A percentile compares a stretch with the other conserved stretches of the same genome.
These are phyloP conservation scores for Hormaphis cornu DNA, from an alignment of 1,140 invertebrate genomes.

Conservation along the genomic window DNA sequence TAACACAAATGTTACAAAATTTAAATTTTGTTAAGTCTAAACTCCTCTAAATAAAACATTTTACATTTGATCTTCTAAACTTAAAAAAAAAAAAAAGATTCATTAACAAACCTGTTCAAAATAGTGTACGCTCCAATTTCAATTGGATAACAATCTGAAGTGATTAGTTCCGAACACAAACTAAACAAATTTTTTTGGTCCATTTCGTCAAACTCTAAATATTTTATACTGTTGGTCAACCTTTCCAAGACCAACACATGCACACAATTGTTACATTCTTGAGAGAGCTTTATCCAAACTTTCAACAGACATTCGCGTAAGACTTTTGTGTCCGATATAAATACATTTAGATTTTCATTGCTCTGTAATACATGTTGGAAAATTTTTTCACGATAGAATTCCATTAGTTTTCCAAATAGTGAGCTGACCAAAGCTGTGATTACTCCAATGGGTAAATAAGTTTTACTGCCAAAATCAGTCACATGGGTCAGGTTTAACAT, in stretches of 20 bases:
- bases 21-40: too few species aligned
- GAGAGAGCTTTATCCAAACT: conserved; percentile 3
- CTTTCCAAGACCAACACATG: conserved; percentile 3
- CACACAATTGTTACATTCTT: background rate
- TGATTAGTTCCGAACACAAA: background rate
- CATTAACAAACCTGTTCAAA: background rate
- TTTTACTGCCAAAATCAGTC: background rate
- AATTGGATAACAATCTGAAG: conserved; percentile 3
- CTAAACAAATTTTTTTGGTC: conserved; percentile 7
- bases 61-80: too few species aligned
- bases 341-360: background rate
- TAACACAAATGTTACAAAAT: too few species aligned
- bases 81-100: background rate
- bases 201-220: conserved; percentile 13
- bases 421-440: background rate
- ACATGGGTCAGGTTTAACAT: background rate
- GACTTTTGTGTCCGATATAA: conserved; percentile 21
- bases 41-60: too few species aligned
- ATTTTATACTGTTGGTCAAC: background rate
- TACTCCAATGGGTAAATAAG: conserved; percentile 7
- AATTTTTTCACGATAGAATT: conserved; percentile 1
- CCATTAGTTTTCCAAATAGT: background rate
- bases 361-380: background rate
- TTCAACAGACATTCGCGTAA: background rate
- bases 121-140: conserved; percentile 7